A percentile compares a stretch with the other conserved stretches of the same genome.
phyloP scores from a whole-genome alignment of 2,797 vertebrate species.

The Echiichthys vipera region DNA sequence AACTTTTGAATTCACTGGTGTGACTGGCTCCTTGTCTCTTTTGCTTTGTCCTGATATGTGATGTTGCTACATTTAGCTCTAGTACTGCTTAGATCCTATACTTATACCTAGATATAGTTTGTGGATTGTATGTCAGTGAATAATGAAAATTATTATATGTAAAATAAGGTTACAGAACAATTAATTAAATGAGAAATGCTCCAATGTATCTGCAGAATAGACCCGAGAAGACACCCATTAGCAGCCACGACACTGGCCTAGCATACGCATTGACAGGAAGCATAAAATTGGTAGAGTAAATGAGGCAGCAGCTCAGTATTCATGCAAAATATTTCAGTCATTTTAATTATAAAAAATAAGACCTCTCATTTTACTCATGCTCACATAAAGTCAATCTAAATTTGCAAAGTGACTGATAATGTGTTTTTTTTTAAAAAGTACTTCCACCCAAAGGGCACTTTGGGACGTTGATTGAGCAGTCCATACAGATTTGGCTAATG shows the following conservation, averaged over 20 bases:
- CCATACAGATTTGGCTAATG: slow-evolving; percentile 45
- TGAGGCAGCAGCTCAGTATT: background rate
- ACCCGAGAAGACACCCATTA: background rate
- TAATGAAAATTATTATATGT: background rate
- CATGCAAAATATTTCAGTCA: background rate
- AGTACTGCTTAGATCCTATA: background rate
- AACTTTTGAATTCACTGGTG: no score
- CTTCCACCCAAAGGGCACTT: slow-evolving; percentile 1
- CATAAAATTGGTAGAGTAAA: slow-evolving; percentile 3
- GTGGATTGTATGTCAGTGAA: background rate
- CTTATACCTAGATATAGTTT: background rate
- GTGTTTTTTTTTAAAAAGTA: background rate
- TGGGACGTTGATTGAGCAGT: background rate
- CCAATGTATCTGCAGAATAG: background rate
- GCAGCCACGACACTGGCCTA: background rate
- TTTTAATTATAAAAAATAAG: slow-evolving; percentile 5
- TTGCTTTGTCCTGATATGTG: background rate
- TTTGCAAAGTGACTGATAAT: background rate
- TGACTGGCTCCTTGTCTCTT: background rate
- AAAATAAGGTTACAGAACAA: background rate
- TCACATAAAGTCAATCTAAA: background rate
- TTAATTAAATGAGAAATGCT: background rate
- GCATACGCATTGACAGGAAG: background rate
- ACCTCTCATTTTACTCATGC: background rate
- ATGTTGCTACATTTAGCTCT: background rate